A percentile compares a stretch with the other conserved stretches of the same genome.
phyloP scores from a whole-genome alignment of 2,113 vertebrate species.

The Dipodomys stephensi region DNA sequence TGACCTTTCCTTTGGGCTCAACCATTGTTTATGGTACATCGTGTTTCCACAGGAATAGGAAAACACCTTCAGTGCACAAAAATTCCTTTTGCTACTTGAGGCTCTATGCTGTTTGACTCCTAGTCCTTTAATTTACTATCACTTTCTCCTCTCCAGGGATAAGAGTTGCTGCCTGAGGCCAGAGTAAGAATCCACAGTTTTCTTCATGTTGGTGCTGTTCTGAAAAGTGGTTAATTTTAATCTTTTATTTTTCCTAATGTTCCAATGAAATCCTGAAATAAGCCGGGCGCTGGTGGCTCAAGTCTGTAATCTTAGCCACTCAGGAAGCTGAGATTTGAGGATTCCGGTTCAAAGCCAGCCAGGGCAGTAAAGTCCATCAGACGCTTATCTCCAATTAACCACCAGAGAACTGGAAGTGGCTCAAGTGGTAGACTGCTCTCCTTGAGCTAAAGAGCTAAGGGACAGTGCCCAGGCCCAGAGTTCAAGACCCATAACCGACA shows the following conservation, averaged over 20 bases:
- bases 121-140: not conserved
- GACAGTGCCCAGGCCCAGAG: too few relatives aligned
- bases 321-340: too few relatives aligned
- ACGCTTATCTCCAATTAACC: too few relatives aligned
- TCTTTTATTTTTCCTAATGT: not conserved
- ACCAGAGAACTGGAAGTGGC: too few relatives aligned
- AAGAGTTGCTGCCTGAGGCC: not conserved
- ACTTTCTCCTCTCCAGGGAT: not conserved
- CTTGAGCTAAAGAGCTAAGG: too few relatives aligned
- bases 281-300: too few relatives aligned
- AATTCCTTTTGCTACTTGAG: not conserved
- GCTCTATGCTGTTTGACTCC: not conserved
- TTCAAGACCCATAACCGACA: too few relatives aligned
- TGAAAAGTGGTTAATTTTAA: not conserved
- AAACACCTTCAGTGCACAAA: rapidly evolving
- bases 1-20: rapidly evolving
- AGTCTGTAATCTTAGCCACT: too few relatives aligned
- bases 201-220: not conserved
- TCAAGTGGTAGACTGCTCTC: too few relatives aligned
- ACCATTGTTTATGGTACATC: rapidly evolving
- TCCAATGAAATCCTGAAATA: not conserved
- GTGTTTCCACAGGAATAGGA: not conserved
- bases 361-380: too few relatives aligned
- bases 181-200: rapidly evolving
- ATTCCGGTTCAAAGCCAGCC: too few relatives aligned